Base-by-base conservation (phyloP, 2,113 vertebrate species). In the Sphaerodactylus townsendi region DNA sequence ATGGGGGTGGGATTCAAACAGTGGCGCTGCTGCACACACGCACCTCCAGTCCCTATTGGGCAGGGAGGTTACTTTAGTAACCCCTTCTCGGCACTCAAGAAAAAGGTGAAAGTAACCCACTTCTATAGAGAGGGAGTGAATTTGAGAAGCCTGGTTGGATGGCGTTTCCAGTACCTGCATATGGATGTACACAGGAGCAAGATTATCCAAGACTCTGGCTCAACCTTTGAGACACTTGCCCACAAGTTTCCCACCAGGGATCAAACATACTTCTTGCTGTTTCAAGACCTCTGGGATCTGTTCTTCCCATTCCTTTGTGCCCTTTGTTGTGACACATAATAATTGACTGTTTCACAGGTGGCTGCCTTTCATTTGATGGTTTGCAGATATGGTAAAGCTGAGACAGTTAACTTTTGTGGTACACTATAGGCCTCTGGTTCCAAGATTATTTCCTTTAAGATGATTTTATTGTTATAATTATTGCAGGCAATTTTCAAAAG, bases 361-460 rank as follows among this genome's bases (percentile, higher is more conserved):
- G 3, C 41, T 35, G 46, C n/a, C 9, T 53, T 50, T 35, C 50
- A 19, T 77, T 59, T 23, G 53, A 28, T 14, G 25, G 37, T 28
- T 14, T 44, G 28, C 14, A 14, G 44, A 25, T 72, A 21, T 25
- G 9, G 23, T 10, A 15, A 28, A 35, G 50, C 74, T 53, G 50
- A 77, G 74, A 37, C 74, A 76, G 46, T 39, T 77, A 75, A 84
- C 75, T 75, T 84, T 77, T 76, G 8, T 2, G 75, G 7, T 78
- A 70, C 10, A 23, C 21, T 59, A 39, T 48, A 78, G 68, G 21
- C 21, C 75, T 78, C 14, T 10, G 13, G 37, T 70, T 62, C 37
- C 10, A 13, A 71, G 50, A 78, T 71, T 78, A 71, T 84, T 62
- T 50, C 28, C 75, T 71, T 53, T 59, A 19, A 46, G 56, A 84